Base-by-base conservation (phyloP, 1,140 invertebrate genomes). In the Neotoxoptera formosana region DNA sequence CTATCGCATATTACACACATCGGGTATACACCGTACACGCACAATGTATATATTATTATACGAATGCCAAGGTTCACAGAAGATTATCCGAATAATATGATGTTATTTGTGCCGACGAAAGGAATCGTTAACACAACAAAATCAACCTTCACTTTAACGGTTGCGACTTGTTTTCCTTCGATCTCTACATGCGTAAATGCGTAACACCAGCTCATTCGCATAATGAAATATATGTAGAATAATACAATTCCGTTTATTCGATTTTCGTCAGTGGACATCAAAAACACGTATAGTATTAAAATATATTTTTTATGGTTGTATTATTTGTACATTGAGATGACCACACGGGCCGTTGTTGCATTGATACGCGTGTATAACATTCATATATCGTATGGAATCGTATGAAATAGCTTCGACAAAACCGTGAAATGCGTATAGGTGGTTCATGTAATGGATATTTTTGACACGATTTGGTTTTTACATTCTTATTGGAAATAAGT, bases 61-160 rank as follows among this genome's bases (percentile, higher is more conserved):
- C 17, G 47, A 87, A 48, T 87, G 45, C 45, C 86, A 87, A 87
- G 86, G 86, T 87, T 47, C 45, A 30, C 30, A 87, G 14, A 87
- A 48, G 45, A 86, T 87, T 48, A 87, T 34, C 25, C 45, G 45
- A 87, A 87, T 47, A 87, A 87, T 48, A 87, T 87, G 23, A 45
- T 45, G 25, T 45, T 45, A 86, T 48, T 87, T 48, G 45, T 87
- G 30, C 48, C 7, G 45, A 87, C n/a, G 45, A 87, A 87, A 87
- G 86, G 30, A 87, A 87, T 87, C 47, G 17, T 87, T 2, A 48
- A 48, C 48, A 87, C 47, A 87, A 48, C 86, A 47, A 87, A 87
- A 87, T 48, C 25, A 87, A 87, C 86, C 86, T 87, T 87, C 86
- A 87, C 47, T 48, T 51, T 48, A 87, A 87, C 45, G n/a, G 86